phyloP scores from a whole-genome alignment of 2,888 invertebrate species.

The Craniophora ligustri region DNA sequence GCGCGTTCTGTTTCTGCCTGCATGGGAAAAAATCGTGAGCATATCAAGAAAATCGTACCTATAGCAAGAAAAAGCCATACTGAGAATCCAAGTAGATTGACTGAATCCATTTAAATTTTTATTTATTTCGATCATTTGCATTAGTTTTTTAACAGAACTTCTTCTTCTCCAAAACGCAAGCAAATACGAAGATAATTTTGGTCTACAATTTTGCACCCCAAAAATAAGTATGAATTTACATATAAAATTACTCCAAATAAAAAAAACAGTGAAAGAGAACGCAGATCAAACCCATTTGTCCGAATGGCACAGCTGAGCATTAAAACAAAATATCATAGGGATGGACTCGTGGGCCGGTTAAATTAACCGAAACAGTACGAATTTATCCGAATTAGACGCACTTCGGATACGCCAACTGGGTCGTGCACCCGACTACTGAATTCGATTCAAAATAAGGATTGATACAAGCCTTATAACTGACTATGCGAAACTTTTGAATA shows the following conservation, averaged over 20 bases:
- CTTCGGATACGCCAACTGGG: slow-evolving; percentile 45
- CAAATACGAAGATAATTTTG: no score
- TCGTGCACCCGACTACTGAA: slow-evolving; percentile 47
- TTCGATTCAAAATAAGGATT: slow-evolving; percentile 38
- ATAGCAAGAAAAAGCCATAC: no score
- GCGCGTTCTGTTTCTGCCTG: no score
- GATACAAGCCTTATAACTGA: slow-evolving; percentile 7
- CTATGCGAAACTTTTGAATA: no score
- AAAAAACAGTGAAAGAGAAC: slow-evolving; percentile 30
- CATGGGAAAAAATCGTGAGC: no score
- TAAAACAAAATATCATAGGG: slow-evolving; percentile 51
- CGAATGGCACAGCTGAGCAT: slow-evolving; percentile 23
- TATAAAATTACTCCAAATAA: slow-evolving; percentile 37
- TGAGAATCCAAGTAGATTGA: no score
- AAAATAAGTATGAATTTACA: slow-evolving; percentile 10
- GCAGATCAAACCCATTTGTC: slow-evolving; percentile 37
- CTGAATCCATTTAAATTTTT: no score
- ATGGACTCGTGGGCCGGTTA: slow-evolving; percentile 51
- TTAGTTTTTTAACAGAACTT: no score
- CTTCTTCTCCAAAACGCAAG: no score
- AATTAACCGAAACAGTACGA: slow-evolving; percentile 65
- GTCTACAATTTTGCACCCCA: no score
- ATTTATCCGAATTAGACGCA: slow-evolving; percentile 65
- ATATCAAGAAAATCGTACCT: no score
- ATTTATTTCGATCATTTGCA: no score